Evolutionary conservation across 2,888 invertebrate species (phyloP), one percentile per base, ranked within the genome.

Genomic region (Drosophila rellima): DNA sequence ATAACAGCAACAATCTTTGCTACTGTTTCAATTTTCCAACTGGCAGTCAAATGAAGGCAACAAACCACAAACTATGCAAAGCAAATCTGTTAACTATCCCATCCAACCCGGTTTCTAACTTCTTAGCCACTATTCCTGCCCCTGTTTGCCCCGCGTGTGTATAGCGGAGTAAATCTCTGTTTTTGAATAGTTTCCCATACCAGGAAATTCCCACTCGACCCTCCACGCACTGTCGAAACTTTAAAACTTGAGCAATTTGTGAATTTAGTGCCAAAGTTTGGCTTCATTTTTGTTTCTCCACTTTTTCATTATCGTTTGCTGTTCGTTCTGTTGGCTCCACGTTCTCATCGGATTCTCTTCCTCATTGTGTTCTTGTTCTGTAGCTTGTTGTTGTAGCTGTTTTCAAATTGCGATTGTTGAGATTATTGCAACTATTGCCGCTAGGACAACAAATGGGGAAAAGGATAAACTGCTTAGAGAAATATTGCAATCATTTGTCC

Each of bases 191-290:
- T 82, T 82, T 78, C 57, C 64, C 71, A 61, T 69, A 20, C 57
- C 73, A 45, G 39, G 35, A 35, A 63, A 51, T 56, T 39, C 44
- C 40, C 59, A 52, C 48, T 68, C 64, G 18, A 35, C 47, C 54
- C 45, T 64, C 59, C 57, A 48, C 60, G 66, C 47, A 56, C 80
- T 82, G 80, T 80, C 83, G 75, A 82, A 82, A 82, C 87, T 84
- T 82, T 75, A 84, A 84, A 84, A 84, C 84, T 84, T 88, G 74
- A 88, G 82, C 88, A 84, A 88, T 84, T 84, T 84, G 84, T 85
- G 74, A 88, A 84, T 84, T 85, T 84, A 88, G 85, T 88, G 86
- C 65, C 82, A 85, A 84, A 84, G 80, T 88, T 84, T 88, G 57
- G 73, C 64, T 69, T 64, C 64, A 75, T 80, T 80, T 82, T 87